Evolutionary conservation across 92 coral and sea anemone species (phyloP).

Genomic region (Galaxea fascicularis): DNA sequence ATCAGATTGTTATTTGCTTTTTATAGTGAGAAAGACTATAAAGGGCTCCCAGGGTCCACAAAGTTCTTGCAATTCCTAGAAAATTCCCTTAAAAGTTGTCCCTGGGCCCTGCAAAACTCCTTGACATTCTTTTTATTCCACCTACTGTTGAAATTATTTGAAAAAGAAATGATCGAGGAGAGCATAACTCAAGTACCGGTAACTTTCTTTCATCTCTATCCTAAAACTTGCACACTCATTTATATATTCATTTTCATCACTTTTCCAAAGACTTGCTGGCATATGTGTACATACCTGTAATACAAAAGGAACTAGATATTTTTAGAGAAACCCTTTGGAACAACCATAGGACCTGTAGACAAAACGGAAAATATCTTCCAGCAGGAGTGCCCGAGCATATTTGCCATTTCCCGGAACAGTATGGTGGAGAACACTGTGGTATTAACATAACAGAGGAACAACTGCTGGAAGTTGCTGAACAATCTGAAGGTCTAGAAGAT

Average conservation of each 20-base stretch:
- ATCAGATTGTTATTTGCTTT: too few relatives aligned
- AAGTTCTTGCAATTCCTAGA: too few relatives aligned
- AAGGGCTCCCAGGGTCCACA: too few relatives aligned
- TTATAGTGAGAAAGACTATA: too few relatives aligned
- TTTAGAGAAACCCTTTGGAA: conserved; percentile 74
- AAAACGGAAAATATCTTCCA: conserved; percentile 71
- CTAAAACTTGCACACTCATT: neutral
- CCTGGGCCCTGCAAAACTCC: too few relatives aligned
- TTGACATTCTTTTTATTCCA: too few relatives aligned
- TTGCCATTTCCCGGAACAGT: conserved; percentile 64
- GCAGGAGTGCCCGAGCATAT: conserved; percentile 84
- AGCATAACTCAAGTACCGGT: too few relatives aligned
- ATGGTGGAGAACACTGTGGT: too few relatives aligned
- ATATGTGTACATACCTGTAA: conserved; percentile 71
- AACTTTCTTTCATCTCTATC: too few relatives aligned
- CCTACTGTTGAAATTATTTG: too few relatives aligned
- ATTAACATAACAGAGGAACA: conserved; percentile 66
- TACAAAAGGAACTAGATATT: conserved; percentile 77
- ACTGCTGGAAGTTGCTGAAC: conserved; percentile 73
- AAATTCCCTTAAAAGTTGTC: too few relatives aligned
- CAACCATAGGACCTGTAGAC: conserved; percentile 68
- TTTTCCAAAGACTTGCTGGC: conserved; percentile 55
- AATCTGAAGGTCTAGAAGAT: conserved; percentile 60
- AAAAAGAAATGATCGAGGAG: neutral
- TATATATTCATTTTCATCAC: conserved; percentile 19